Percentiles rank a stretch among this genome's conserved stretches.
Conservation (phyloP, 2,888 invertebrate species). For the Caenorhabditis drosophilae region DNA sequence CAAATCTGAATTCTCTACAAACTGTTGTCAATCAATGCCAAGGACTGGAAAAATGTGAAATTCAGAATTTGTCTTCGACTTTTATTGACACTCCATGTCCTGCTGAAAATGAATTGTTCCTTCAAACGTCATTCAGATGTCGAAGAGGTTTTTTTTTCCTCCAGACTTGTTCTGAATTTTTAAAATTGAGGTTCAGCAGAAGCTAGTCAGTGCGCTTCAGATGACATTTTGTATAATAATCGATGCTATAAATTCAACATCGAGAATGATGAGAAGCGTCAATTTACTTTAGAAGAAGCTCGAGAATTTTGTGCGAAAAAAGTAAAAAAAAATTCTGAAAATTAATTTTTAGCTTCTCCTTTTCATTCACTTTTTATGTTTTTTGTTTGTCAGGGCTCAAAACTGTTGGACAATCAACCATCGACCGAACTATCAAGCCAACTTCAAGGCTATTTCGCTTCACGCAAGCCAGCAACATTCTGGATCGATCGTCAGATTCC, state of each 20-base stretch:
- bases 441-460: no score
- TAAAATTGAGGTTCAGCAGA: not conserved
- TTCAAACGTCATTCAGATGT: constrained; percentile 48
- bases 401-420: not conserved
- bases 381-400: constrained; percentile 10
- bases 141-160: not conserved
- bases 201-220: constrained; percentile 16
- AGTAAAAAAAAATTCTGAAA: not conserved
- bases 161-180: no score
- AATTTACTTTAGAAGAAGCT: constrained; percentile 23
- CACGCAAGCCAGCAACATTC: constrained; percentile 20
- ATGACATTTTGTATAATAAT: constrained; percentile 25
- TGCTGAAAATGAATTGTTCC: constrained; percentile 29
- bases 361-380: not conserved
- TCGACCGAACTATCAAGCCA: no score
- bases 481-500: constrained; percentile 15
- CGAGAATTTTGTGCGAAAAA: constrained; percentile 1
- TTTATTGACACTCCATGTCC: constrained; percentile 45
- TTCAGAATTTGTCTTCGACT: constrained; percentile 22
- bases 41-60: constrained; percentile 41
- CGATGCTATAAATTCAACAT: constrained; percentile 39
- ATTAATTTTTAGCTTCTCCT: not conserved
- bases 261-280: constrained; percentile 31
- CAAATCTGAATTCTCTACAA: constrained; percentile 41
- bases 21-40: constrained; percentile 46